Evolutionary conservation across 2,113 vertebrate species (phyloP).

Genomic region (Forbesichthys papilliferus): DNA sequence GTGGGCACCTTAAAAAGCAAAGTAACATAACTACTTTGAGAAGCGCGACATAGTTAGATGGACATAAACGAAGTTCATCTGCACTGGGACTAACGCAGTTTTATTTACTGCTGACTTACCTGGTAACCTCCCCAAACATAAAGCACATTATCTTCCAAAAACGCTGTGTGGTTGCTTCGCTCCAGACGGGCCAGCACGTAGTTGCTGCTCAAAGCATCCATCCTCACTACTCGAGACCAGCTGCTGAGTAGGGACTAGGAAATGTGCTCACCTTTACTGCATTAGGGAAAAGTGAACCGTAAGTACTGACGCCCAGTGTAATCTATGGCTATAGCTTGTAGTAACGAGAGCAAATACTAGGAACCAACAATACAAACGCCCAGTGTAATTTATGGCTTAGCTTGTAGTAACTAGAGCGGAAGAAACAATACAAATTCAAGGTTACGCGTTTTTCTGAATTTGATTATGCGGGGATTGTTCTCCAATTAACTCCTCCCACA

Average conservation of each 20-base stretch:
- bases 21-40: background rate
- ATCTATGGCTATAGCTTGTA: no score
- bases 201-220: slow-evolving; percentile 35
- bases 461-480: background rate
- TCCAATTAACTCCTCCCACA: slow-evolving; percentile 52
- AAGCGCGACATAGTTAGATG: no score
- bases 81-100: no score
- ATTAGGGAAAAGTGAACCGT: slow-evolving; percentile 8
- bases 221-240: slow-evolving; percentile 2
- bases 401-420: background rate
- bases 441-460: slow-evolving; percentile 45
- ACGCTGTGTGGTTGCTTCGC: slow-evolving; percentile 88
- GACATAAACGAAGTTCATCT: no score
- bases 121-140: slow-evolving; percentile 92
- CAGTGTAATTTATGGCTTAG: background rate
- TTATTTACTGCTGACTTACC: slow-evolving; percentile 74
- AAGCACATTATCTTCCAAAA: slow-evolving; percentile 81
- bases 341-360: no score
- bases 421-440: background rate
- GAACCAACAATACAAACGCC: background rate
- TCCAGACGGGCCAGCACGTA: slow-evolving; percentile 72
- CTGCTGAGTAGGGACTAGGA: background rate
- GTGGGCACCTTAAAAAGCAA: background rate
- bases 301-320: slow-evolving; percentile 3
- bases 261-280: slow-evolving; percentile 11